Base-by-base conservation (phyloP, 2,113 vertebrate species). In the Actenoides lindsayi region DNA sequence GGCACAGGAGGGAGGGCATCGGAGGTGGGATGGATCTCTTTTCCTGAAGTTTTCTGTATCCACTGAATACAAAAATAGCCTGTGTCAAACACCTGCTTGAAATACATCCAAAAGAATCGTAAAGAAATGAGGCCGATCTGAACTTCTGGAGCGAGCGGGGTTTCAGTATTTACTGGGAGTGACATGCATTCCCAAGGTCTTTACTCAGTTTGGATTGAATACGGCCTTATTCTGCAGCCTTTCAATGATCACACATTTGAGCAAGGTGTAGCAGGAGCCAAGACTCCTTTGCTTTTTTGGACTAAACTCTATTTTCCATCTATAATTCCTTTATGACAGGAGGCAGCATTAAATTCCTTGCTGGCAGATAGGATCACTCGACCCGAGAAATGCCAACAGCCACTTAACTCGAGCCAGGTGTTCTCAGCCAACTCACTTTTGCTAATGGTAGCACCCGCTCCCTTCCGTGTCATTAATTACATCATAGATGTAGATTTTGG, bases 271-370 rank as follows among this genome's bases (percentile, higher is more conserved):
- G 83, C 57, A 87, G 70, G 44, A 42, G 30, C 48, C 86, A 73
- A 37, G 37, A 14, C 37, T 64, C 16, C 1, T 39, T 76, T 57
- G 27, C 31, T 84, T 84, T 84, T 82, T 57, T 65, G 67, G 70
- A 35, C 41, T 78, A 17, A 84, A 48, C 30, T 59, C 6, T 25
- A 13, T 82, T 89, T 85, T 69, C 39, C 35, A 6, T 50, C 67
- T 80, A 3, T 33, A 82, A 89, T 39, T 63, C 42, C 73, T 62
- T 60, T 78, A 24, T 44, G 28, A 37, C 28, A 73, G 81, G 81
- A 93, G 63, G 60, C 69, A 96, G 81, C 81, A 94, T 92, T 77
- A 46, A 74, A 65, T 91, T 79, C 86, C 50, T 84, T 62, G 24
- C 75, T 39, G 88, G 67, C 20, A 63, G 79, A 71, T 31, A 92